Percentiles rank a stretch among this genome's conserved stretches.
Evolutionary conservation across 2,113 vertebrate species (phyloP).

Genomic region (Corythoichthys intestinalis): DNA sequence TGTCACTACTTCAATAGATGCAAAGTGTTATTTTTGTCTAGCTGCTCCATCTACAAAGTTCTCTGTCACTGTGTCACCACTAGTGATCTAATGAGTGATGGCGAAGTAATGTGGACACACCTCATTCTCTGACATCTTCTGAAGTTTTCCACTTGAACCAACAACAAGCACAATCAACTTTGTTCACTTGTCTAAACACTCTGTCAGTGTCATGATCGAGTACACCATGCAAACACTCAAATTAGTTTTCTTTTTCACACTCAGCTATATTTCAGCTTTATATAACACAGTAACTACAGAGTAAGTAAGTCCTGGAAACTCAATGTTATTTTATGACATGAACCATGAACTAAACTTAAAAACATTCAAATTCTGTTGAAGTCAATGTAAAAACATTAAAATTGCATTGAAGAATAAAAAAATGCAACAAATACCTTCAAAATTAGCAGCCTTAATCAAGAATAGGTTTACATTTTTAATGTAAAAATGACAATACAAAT

Average conservation of each 20-base stretch:
- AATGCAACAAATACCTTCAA: not conserved
- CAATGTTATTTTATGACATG: not conserved
- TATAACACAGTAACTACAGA: not conserved
- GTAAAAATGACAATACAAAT: not conserved
- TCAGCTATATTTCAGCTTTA: not conserved
- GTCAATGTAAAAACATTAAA: not conserved
- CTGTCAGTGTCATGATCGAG: not conserved
- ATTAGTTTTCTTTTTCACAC: not conserved
- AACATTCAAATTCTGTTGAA: not conserved
- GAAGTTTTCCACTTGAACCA: conserved; percentile 18
- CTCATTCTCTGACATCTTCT: conserved; percentile 14
- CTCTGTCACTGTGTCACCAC: not conserved
- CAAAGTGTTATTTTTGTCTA: not conserved
- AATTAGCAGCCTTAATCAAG: not conserved
- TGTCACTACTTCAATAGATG: not conserved
- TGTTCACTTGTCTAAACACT: conserved; percentile 5
- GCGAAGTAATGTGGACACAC: conserved; percentile 3
- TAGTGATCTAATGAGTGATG: not conserved
- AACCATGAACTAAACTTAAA: not conserved
- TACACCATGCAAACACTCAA: conserved; percentile 19
- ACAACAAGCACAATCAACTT: conserved; percentile 19
- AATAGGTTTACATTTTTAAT: not conserved
- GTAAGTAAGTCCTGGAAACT: not conserved
- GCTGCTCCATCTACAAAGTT: not conserved
- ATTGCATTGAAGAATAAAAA: not conserved